A percentile compares a stretch with the other conserved stretches of the same genome.
Conservation (phyloP, 1,140 invertebrate species). For the Teleopsis dalmanni region DNA sequence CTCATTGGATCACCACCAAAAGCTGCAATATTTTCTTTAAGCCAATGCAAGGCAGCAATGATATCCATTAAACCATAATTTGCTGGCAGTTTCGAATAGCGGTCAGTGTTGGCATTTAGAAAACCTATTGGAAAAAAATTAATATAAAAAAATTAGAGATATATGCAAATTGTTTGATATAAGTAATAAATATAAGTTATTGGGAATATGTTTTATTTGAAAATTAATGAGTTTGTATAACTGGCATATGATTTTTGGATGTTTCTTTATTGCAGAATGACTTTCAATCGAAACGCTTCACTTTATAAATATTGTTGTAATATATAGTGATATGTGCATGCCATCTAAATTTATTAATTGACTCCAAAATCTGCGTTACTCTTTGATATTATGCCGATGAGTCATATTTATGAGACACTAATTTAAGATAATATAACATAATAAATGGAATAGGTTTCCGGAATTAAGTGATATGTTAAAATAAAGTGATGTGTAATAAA, state of each 20-base stretch:
- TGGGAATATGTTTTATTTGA: not conserved
- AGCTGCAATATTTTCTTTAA: constrained; percentile 85
- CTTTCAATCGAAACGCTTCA: not conserved
- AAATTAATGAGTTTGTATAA: not conserved
- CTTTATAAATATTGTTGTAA: not conserved
- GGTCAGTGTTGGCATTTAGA: constrained; percentile 78
- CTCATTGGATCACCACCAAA: constrained; percentile 89
- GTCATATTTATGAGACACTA: too few relatives aligned
- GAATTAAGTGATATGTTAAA: too few relatives aligned
- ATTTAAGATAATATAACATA: too few relatives aligned
- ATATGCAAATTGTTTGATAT: not conserved
- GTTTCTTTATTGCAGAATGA: not conserved
- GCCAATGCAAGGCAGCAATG: constrained; percentile 86
- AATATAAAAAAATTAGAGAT: not conserved
- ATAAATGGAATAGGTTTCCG: too few relatives aligned
- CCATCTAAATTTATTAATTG: not conserved
- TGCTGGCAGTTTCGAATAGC: constrained; percentile 70
- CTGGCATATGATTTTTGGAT: not conserved
- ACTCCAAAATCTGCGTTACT: too few relatives aligned
- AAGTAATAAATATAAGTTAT: not conserved
- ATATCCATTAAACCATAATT: constrained; percentile 96
- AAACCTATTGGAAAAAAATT: constrained; percentile 57
- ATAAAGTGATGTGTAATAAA: too few relatives aligned
- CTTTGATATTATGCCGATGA: too few relatives aligned
- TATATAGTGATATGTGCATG: not conserved